phyloP scores from a whole-genome alignment of 92 coral and sea anemone genomes.

The Anthopleura xanthogrammica region DNA sequence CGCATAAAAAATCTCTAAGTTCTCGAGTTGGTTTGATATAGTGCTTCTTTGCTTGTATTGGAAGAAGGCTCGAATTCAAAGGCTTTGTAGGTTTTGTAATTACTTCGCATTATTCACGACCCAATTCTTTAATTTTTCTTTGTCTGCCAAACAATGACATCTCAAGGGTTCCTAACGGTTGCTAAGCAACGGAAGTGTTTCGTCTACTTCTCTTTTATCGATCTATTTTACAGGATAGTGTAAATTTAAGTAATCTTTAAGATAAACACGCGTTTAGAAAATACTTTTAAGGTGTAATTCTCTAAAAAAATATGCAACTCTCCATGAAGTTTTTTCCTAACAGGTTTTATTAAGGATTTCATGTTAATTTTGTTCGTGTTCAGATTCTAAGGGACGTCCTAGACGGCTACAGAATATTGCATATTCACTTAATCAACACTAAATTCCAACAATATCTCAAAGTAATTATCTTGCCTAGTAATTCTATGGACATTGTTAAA shows the following conservation, averaged over 20 bases:
- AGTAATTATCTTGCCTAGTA: background rate
- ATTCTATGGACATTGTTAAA: background rate
- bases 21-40: background rate
- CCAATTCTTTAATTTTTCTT: background rate
- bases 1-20: background rate
- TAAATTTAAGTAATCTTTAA: background rate
- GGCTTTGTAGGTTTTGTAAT: constrained; percentile 2
- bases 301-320: background rate
- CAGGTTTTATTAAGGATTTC: background rate
- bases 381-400: background rate
- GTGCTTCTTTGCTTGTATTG: background rate
- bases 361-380: background rate
- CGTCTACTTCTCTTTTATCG: background rate
- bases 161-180: constrained; percentile 10
- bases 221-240: background rate
- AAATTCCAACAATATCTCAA: background rate
- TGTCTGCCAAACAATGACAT: constrained; percentile 4
- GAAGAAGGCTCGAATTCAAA: background rate
- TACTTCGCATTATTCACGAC: constrained; percentile 14
- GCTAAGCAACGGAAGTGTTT: constrained; percentile 28
- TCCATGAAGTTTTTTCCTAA: background rate
- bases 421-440: background rate
- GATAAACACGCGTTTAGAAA: background rate
- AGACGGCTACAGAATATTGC: background rate
- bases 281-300: too few species aligned